These are phyloP conservation scores for Bolborhynchus lineola DNA, from an alignment of 2,113 vertebrate species.

Conservation along the genomic window DNA sequence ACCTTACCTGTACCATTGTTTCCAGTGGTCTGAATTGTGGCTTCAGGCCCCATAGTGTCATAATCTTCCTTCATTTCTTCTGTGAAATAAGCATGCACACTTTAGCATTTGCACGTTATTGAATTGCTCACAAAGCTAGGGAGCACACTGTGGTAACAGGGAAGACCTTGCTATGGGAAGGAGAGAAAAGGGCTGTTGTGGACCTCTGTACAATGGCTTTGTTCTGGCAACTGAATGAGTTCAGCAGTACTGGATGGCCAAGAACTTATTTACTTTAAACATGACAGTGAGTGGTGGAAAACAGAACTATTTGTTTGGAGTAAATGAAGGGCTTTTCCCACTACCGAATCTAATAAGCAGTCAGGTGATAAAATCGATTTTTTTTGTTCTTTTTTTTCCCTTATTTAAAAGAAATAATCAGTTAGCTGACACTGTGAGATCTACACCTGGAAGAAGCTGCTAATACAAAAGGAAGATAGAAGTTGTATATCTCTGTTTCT, in stretches of 20 bases:
- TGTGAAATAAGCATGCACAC: slow-evolving; percentile 72
- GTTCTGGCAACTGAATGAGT: slow-evolving; percentile 81
- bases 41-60: slow-evolving; percentile 91
- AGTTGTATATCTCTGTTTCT: not conserved
- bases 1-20: slow-evolving; percentile 95
- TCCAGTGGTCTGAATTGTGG: slow-evolving; percentile 85
- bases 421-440: slow-evolving; percentile 34
- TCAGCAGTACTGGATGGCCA: slow-evolving; percentile 75
- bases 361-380: not conserved
- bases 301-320: slow-evolving; percentile 65
- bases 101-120: slow-evolving; percentile 59
- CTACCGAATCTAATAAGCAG: slow-evolving; percentile 36
- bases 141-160: slow-evolving; percentile 57
- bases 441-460: slow-evolving; percentile 56
- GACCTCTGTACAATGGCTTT: slow-evolving; percentile 73
- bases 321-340: slow-evolving; percentile 64
- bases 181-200: slow-evolving; percentile 74
- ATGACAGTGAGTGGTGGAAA: slow-evolving; percentile 78
- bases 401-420: slow-evolving; percentile 41
- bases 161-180: slow-evolving; percentile 66
- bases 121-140: slow-evolving; percentile 61
- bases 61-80: slow-evolving; percentile 99
- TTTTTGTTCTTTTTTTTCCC: not conserved
- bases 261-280: slow-evolving; percentile 91
- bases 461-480: slow-evolving; percentile 3